Evolutionary conservation across 2,113 vertebrate genomes (phyloP), one percentile per base, ranked within the genome.

Genomic region (Sakesphorus luctuosus): DNA sequence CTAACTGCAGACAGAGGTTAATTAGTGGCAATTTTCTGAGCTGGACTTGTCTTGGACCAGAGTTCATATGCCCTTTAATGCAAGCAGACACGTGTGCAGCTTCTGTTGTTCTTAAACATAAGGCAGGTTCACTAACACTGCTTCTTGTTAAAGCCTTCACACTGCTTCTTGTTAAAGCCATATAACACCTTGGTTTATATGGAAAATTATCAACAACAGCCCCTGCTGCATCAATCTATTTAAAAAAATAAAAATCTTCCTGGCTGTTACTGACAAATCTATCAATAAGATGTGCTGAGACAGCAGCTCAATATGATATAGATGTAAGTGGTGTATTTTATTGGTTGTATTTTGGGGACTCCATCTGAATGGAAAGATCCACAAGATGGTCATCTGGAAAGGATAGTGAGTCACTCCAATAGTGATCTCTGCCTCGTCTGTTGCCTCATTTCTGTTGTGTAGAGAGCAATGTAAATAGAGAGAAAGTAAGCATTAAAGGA

Each of bases 1-100:
- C 53, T 94, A 72, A 75, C 9, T 79, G 74, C 75, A 96, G 81
- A 56, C 90, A 72, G 71, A 83, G 59, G 59, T 86, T 93, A 83
- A 91, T 87, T 84, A 82, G 87, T 76, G 58, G 28, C 63, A 92
- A 25, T 90, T 92, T 61, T 88, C 75, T 83, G 83, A 92, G 61
- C 26, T 72, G 80, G 61, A 84, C 75, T 79, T 79, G 20, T 78
- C 44, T 93, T 91, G 84, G 74, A 66, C 33, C 43, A 53, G 78
- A 89, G 69, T 89, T 94, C 53, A 11, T 33, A 18, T 69, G 35
- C 33, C 19, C 53, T 84, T 75, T 50, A 69, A 53, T 47, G 20
- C 35, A 93, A 80, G 44, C 35, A 84, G 40, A 38, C 36, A 55
- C 0, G 0, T 36, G 19, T 71, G 61, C 74, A 53, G 29, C 38